Conservation (phyloP, 1,140 invertebrate genomes). For the Nasonia vitripennis region DNA sequence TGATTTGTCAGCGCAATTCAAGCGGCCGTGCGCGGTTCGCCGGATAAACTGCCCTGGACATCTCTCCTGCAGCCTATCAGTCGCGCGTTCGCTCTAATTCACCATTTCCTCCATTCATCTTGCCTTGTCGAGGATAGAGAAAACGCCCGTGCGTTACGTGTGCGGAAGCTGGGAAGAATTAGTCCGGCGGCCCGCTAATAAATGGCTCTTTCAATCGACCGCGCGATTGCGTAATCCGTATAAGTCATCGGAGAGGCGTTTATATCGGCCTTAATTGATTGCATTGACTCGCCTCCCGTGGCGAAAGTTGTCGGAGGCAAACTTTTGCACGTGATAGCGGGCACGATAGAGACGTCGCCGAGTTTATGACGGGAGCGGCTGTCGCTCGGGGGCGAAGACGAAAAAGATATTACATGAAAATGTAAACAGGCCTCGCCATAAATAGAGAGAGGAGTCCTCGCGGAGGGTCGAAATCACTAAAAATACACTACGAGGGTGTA, state of each 20-base stretch:
- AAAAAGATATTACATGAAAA: slow-evolving; percentile 47
- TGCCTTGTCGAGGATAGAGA: slow-evolving; percentile 49
- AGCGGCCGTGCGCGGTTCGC: not conserved
- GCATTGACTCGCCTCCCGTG: not conserved
- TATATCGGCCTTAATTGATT: not conserved
- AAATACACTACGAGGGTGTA: slow-evolving; percentile 12
- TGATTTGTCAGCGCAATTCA: slow-evolving; percentile 51
- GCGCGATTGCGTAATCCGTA: not conserved
- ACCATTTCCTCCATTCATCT: slow-evolving; percentile 60
- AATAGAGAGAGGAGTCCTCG: slow-evolving; percentile 4
- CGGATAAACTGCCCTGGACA: slow-evolving; percentile 41
- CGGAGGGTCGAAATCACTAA: slow-evolving; percentile 28
- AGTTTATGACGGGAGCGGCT: slow-evolving; percentile 11
- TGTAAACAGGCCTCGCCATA: slow-evolving; percentile 23
- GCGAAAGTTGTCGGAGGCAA: not conserved
- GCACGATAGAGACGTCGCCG: not conserved
- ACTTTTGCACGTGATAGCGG: not conserved
- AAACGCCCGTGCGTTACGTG: slow-evolving; percentile 40
- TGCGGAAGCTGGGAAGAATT: slow-evolving; percentile 4
- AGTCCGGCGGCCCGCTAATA: not conserved
- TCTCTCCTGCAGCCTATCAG: slow-evolving; percentile 55
- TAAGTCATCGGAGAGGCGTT: too few relatives aligned
- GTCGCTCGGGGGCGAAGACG: slow-evolving; percentile 31
- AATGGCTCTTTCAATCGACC: not conserved
- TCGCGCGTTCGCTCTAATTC: slow-evolving; percentile 64